These are phyloP conservation scores for Archilochus colubris DNA, from an alignment of 2,113 vertebrate species.

Conservation along the genomic window DNA sequence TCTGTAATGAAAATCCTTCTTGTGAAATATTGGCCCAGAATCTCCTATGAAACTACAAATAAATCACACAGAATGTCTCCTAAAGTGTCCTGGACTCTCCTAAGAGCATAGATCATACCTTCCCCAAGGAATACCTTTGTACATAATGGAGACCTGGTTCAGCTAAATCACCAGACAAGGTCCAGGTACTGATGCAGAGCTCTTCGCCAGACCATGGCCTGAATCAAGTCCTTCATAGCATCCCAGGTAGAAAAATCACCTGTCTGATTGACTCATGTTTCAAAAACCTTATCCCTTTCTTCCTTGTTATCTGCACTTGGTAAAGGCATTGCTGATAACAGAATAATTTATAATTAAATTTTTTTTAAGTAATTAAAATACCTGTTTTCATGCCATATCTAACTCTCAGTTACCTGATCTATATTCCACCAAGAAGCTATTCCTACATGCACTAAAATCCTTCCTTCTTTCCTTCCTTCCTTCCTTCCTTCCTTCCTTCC, in stretches of 20 bases:
- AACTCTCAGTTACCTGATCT: neutral
- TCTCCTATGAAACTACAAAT: conserved; percentile 11
- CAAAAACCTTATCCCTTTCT: neutral
- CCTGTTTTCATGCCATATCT: neutral
- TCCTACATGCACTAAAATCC: neutral
- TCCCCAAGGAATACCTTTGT: conserved; percentile 1
- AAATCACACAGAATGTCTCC: conserved; percentile 37
- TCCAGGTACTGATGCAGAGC: neutral
- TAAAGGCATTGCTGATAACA: neutral
- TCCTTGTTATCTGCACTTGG: neutral
- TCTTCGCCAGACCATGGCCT: neutral
- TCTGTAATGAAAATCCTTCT: conserved; percentile 45
- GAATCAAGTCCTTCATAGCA: neutral
- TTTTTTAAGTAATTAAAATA: neutral
- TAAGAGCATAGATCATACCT: conserved; percentile 24
- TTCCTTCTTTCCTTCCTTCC: neutral
- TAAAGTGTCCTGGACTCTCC: conserved; percentile 16
- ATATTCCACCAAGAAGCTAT: neutral
- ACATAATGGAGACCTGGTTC: neutral
- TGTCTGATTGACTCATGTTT: neutral
- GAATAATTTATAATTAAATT: neutral
- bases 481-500: neutral
- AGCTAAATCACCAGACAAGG: neutral
- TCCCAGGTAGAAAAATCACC: neutral
- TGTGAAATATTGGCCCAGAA: conserved; percentile 14